Percentiles rank a stretch among this genome's conserved stretches.
These are phyloP conservation scores for Reticulitermes lucifugus DNA, from an alignment of 2,888 invertebrate genomes.

Conservation along the genomic window DNA sequence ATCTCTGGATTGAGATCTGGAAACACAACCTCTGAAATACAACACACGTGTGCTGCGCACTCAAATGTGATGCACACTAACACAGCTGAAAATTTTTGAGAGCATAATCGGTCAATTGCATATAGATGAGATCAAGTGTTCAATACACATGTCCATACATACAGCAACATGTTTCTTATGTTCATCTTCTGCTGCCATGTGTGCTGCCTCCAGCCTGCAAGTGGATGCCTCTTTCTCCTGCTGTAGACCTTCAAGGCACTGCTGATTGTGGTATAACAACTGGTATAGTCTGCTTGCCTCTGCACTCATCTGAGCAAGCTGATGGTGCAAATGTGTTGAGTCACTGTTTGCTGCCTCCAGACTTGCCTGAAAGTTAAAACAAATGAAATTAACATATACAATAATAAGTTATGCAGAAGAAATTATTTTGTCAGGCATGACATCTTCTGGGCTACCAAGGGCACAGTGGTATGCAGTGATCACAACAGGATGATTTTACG, in stretches of 20 bases:
- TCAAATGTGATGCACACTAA: no score
- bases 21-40: no score
- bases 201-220: constrained; percentile 40
- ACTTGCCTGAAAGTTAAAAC: constrained; percentile 57
- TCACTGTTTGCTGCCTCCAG: constrained; percentile 67
- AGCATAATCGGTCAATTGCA: no score
- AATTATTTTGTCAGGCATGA: no score
- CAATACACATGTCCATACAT: background rate
- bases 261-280: constrained; percentile 65
- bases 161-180: constrained; percentile 36
- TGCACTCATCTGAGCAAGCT: constrained; percentile 64
- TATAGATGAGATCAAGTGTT: no score
- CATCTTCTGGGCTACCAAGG: no score
- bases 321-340: constrained; percentile 66
- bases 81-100: no score
- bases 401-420: no score
- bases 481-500: no score
- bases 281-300: constrained; percentile 66
- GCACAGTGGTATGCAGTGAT: no score
- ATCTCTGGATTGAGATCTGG: no score
- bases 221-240: constrained; percentile 58
- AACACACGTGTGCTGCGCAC: no score
- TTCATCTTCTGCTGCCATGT: constrained; percentile 33
- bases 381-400: background rate
- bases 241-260: constrained; percentile 64